A percentile compares a stretch with the other conserved stretches of the same genome.
phyloP scores from a whole-genome alignment of 2,888 invertebrate genomes.

The Podotricha telesiphe region DNA sequence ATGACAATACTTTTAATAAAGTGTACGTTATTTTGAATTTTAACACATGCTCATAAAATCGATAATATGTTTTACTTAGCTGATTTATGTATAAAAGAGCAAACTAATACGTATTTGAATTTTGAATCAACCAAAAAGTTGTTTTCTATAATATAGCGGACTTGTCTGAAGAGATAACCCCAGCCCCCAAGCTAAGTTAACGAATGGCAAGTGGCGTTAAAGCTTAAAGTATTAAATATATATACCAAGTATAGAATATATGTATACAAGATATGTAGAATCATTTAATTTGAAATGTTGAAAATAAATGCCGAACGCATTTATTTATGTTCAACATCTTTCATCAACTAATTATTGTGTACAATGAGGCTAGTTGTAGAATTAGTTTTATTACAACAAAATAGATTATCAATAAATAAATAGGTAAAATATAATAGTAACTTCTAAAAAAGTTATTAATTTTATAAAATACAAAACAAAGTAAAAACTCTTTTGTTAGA shows the following conservation, averaged over 20 bases:
- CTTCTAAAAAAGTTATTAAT: too few relatives aligned
- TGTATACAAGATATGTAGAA: too few relatives aligned
- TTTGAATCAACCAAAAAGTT: constrained; percentile 9
- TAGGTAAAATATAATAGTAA: too few relatives aligned
- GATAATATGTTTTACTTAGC: not conserved
- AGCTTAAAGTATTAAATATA: not conserved
- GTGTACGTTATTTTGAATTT: not conserved
- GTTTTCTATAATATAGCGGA: not conserved
- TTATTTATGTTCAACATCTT: too few relatives aligned
- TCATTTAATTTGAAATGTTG: too few relatives aligned
- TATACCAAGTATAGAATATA: too few relatives aligned
- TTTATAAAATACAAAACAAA: not conserved
- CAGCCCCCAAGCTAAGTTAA: not conserved
- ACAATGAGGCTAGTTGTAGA: too few relatives aligned
- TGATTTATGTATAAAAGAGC: not conserved
- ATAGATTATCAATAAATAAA: too few relatives aligned
- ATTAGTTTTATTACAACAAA: too few relatives aligned
- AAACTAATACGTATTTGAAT: not conserved
- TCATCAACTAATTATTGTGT: too few relatives aligned
- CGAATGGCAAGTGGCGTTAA: not conserved
- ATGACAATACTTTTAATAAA: constrained; percentile 18
- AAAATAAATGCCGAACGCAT: too few relatives aligned
- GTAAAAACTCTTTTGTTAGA: not conserved
- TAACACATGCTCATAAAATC: not conserved
- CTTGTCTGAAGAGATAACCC: not conserved